A percentile compares a stretch with the other conserved stretches of the same genome.
Evolutionary conservation across 2,113 vertebrate species (phyloP).

Genomic region (Jaculus jaculus): DNA sequence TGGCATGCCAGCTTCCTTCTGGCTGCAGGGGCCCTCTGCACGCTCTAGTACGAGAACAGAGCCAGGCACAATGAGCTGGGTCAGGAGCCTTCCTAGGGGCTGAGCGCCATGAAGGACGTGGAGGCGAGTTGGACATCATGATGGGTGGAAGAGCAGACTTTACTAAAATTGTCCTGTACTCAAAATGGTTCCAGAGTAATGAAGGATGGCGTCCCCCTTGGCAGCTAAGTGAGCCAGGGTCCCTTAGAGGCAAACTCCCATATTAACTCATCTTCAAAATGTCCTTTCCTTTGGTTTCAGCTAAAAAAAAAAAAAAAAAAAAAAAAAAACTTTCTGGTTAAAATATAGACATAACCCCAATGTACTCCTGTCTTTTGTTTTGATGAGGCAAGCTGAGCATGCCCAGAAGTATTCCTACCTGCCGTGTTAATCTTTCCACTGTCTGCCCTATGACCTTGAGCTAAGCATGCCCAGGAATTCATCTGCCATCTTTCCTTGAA

Average conservation of each 20-base stretch:
- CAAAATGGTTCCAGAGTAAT: not conserved
- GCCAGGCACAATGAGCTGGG: not conserved
- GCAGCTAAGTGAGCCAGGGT: not conserved
- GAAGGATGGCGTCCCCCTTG: not conserved
- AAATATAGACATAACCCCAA: no score
- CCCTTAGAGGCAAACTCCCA: not conserved
- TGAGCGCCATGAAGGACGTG: not conserved
- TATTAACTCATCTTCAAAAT: not conserved
- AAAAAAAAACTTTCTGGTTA: not conserved
- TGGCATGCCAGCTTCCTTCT: not conserved
- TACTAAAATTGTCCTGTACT: not conserved
- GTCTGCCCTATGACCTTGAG: no score
- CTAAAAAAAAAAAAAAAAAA: no score
- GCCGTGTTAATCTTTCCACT: no score
- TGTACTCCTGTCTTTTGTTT: not conserved
- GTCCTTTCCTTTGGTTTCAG: not conserved
- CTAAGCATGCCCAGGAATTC: no score
- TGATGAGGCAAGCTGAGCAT: not conserved
- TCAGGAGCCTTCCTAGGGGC: not conserved
- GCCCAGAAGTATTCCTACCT: not conserved
- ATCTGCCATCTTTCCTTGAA: not conserved
- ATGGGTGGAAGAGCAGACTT: not conserved
- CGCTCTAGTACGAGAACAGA: not conserved
- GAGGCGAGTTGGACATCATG: not conserved
- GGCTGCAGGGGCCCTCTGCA: not conserved